Evolutionary conservation across 2,888 invertebrate genomes (phyloP), one percentile per base, ranked within the genome.

Genomic region (Balanococcus diminutus): DNA sequence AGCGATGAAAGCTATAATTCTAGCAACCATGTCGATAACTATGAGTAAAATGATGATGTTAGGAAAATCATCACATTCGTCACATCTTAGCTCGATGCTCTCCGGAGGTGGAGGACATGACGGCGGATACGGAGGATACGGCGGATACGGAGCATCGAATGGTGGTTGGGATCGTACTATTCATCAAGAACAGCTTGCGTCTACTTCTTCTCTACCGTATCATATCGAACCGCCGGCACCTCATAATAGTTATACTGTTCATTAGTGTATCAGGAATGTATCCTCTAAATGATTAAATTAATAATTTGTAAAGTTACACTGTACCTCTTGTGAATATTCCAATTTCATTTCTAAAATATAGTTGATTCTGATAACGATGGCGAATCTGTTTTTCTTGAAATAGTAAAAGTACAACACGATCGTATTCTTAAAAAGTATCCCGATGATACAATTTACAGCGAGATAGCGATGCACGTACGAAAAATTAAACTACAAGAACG

Each of bases 1-100:
- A 84, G 88, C 88, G 0, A 84, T 88, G 81, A 88, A 88, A 87
- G 88, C 88, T 11, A 86, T 88, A 14, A 87, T 88, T 36, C 86
- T 88, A 39, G 87, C 88, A 39, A 81, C 87, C 39, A 87, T 88
- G 19, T 88, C 88, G 14, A 86, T 88, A 11, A 87, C 88, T 46
- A 88, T 88, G 9, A 88, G 88, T 19, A 88, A 88, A 87, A 88
- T 88, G 72, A 88, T 88, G 87, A 87, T 81, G 11, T 22, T 46
- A n/a, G 46, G 81, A 1, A 81, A 81, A 81, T 42, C n/a, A n/a
- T n/a, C n/a, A n/a, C n/a, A n/a, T n/a, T n/a, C n/a, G n/a, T n/a
- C 32, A 75, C 14, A 75, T 75, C 31, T 31, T 11, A 32, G 16
- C 16, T 32, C 6, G 8, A 32, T 32, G n/a, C 32, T 75, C 31